phyloP scores from a whole-genome alignment of 2,797 vertebrate species.

The Urosaurus nigricauda region DNA sequence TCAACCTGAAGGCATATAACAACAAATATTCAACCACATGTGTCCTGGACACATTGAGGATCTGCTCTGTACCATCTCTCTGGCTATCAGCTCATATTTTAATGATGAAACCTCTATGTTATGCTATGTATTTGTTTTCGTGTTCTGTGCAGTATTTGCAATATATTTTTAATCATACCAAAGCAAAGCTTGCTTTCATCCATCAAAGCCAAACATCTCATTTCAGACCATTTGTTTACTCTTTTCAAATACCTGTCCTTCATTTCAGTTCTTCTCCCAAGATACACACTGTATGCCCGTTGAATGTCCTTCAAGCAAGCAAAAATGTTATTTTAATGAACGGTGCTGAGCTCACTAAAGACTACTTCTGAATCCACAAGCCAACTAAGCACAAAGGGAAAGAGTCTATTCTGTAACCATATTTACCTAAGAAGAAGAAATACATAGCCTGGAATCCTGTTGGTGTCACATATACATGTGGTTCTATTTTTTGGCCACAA shows the following conservation, averaged over 20 bases:
- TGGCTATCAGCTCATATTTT: slow-evolving; percentile 36
- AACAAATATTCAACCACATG: background rate
- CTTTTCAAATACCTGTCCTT: slow-evolving; percentile 36
- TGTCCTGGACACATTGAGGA: slow-evolving; percentile 13
- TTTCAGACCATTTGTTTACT: slow-evolving; percentile 38
- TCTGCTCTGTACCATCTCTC: slow-evolving; percentile 15
- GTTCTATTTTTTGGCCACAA: too few relatives aligned
- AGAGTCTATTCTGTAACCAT: background rate
- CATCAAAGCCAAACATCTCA: slow-evolving; percentile 41
- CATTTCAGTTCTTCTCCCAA: slow-evolving; percentile 46
- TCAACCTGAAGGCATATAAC: too few relatives aligned
- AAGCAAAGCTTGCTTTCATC: slow-evolving; percentile 38
- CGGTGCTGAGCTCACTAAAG: slow-evolving; percentile 15
- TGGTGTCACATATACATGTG: too few relatives aligned
- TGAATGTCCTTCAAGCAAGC: slow-evolving; percentile 28
- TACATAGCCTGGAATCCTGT: background rate
- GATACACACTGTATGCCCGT: slow-evolving; percentile 25
- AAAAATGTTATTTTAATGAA: slow-evolving; percentile 43
- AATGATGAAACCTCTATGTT: slow-evolving; percentile 37
- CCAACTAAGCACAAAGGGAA: background rate
- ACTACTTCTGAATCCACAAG: slow-evolving; percentile 1
- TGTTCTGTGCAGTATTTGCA: slow-evolving; percentile 27
- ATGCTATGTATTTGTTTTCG: slow-evolving; percentile 48
- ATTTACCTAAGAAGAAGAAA: slow-evolving; percentile 8
- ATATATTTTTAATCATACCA: slow-evolving; percentile 46